Percentiles rank a stretch among this genome's conserved stretches.
These are phyloP conservation scores for Lydus trimaculatus DNA, from an alignment of 2,888 invertebrate genomes.

Conservation along the genomic window DNA sequence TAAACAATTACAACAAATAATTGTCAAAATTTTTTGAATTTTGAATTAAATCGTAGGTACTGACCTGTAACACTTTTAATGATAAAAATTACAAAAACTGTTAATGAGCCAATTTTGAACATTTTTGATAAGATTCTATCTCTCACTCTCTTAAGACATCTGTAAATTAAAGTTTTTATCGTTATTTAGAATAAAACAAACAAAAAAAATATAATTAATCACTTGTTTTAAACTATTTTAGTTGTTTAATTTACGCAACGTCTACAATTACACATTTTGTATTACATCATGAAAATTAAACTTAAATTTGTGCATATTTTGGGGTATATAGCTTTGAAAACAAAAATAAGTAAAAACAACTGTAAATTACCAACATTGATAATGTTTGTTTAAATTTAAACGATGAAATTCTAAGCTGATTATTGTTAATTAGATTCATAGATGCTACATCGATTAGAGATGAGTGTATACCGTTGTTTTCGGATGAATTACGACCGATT, in stretches of 20 bases:
- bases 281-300: not conserved
- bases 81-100: not conserved
- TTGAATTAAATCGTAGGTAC: not conserved
- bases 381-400: not conserved
- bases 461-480: not conserved
- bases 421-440: not conserved
- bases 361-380: not conserved
- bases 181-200: not conserved
- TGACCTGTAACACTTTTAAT: not conserved
- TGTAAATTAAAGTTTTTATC: not conserved
- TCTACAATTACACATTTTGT: not conserved
- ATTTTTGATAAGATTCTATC: not conserved
- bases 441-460: not conserved
- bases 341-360: not conserved
- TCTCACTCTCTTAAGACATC: no score
- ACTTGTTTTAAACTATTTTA: not conserved
- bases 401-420: not conserved
- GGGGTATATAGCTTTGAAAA: no score
- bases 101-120: not conserved
- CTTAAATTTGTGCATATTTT: not conserved
- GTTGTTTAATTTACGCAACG: not conserved
- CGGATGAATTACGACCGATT: not conserved
- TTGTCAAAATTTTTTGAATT: not conserved
- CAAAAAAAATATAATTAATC: not conserved
- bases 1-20: slow-evolving; percentile 17